Percentiles rank a stretch among this genome's conserved stretches.
Conservation (phyloP, 2,888 invertebrate species). For the Microctonus aethiopoides region DNA sequence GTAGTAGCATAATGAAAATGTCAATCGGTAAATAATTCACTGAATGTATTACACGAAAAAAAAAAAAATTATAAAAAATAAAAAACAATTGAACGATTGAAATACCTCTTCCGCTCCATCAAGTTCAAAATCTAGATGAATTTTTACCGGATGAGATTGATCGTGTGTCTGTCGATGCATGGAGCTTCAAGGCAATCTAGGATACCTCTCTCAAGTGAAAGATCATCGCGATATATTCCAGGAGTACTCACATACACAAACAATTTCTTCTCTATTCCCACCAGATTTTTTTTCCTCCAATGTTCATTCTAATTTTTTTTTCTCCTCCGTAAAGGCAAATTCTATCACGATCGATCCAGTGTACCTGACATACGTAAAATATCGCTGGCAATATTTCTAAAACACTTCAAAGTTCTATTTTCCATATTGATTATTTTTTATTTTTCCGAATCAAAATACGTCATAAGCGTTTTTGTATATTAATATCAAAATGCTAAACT, state of each 20-base stretch:
- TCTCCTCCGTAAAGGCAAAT: background rate
- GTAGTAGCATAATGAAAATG: too few relatives aligned
- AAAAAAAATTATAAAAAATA: background rate
- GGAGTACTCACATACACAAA: background rate
- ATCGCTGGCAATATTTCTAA: background rate
- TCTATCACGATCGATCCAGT: constrained; percentile 3
- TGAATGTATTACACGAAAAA: background rate
- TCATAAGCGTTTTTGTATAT: too few relatives aligned
- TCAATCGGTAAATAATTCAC: too few relatives aligned
- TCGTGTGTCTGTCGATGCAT: background rate
- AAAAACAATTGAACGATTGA: background rate
- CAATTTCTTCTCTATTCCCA: background rate
- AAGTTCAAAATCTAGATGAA: constrained; percentile 10
- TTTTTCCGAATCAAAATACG: too few relatives aligned
- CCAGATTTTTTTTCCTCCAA: background rate
- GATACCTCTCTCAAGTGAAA: background rate
- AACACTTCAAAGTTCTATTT: background rate
- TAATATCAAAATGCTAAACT: too few relatives aligned
- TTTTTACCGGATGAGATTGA: constrained; percentile 3
- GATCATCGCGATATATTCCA: constrained; percentile 13
- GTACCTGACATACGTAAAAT: background rate
- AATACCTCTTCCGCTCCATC: background rate
- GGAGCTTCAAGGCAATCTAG: background rate
- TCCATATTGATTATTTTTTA: background rate
- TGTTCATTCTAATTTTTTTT: background rate